Evolutionary conservation across 2,797 vertebrate species (phyloP), one percentile per base, ranked within the genome.

Genomic region (Avahi laniger): DNA sequence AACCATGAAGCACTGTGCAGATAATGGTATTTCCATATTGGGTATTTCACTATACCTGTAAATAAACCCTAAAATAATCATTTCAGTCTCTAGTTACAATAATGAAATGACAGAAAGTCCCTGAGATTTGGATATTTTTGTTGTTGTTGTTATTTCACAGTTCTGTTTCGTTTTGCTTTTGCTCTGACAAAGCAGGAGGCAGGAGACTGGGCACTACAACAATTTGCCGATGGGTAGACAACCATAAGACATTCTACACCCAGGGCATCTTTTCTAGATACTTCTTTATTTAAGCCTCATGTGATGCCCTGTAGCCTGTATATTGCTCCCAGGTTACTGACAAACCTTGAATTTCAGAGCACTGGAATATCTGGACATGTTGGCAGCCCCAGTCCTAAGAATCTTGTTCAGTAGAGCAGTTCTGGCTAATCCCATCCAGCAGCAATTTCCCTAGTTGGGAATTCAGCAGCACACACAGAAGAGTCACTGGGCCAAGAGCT

Each of bases 41-140:
- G 14, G 52, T 81, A 38, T 70, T 43, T 96, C 30, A n/a, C 48
- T 85, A 1, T 30, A 73, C 61, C 50, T 92, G 72, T 69, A 67
- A 83, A 92, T 63, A 95, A 95, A 46, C n/a, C 17, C 30, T 81
- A 57, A 92, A 95, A 52, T 28, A 87, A 90, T 76, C 26, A 89
- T 78, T 84, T 82, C 7, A 88, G 52, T 35, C 65, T 22, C 30
- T 22, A 81, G 59, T 22, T 93, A 89, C 11, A 79, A 38, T 35
- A 83, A 70, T 30, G 28, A n/a, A 76, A 43, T 10, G 72, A 5
- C 30, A 81, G 61, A 92, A 43, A 1, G 14, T 70, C 50, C 15
- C 4, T 65, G n/a, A 91, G 30, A 72, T 72, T 54, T 90, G 54
- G 8, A 35, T 14, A 18, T 54, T 93, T 67, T 63, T 33, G 35